These are phyloP conservation scores for Campylomormyrus numenius DNA, from an alignment of 2,113 vertebrate genomes.

Conservation along the genomic window DNA sequence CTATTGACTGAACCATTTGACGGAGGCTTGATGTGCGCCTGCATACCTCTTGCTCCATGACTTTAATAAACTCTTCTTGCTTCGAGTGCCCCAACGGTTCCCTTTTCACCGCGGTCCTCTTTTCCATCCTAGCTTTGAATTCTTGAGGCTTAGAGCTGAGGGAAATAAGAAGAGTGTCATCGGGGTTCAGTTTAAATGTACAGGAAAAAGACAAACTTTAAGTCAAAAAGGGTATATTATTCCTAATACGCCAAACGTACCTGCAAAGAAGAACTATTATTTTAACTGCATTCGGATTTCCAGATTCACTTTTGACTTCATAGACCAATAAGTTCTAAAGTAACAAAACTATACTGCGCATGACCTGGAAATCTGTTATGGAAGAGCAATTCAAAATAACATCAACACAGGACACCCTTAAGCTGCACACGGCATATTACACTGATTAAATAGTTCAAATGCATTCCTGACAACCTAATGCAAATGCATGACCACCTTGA, in stretches of 20 bases:
- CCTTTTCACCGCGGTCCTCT: conserved; percentile 60
- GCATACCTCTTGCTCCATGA: conserved; percentile 71
- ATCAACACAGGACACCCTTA: background rate
- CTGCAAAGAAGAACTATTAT: background rate
- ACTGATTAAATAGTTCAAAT: background rate
- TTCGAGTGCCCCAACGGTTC: conserved; percentile 72
- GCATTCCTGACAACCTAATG: background rate
- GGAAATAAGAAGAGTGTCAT: background rate
- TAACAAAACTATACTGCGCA: background rate
- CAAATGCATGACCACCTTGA: background rate
- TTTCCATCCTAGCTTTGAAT: conserved; percentile 71
- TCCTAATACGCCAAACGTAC: background rate
- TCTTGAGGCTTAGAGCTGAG: conserved; percentile 75
- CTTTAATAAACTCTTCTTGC: conserved; percentile 75
- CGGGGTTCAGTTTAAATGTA: background rate
- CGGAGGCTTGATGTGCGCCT: too few species aligned
- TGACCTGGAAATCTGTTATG: background rate
- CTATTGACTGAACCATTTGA: background rate
- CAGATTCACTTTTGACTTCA: background rate
- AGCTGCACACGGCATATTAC: background rate
- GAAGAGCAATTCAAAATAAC: background rate
- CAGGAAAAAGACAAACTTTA: background rate
- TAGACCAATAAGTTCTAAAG: background rate
- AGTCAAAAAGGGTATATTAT: background rate
- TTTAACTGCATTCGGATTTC: background rate